Base-by-base conservation (phyloP, 2,888 invertebrate species). In the Idaea aversata region DNA sequence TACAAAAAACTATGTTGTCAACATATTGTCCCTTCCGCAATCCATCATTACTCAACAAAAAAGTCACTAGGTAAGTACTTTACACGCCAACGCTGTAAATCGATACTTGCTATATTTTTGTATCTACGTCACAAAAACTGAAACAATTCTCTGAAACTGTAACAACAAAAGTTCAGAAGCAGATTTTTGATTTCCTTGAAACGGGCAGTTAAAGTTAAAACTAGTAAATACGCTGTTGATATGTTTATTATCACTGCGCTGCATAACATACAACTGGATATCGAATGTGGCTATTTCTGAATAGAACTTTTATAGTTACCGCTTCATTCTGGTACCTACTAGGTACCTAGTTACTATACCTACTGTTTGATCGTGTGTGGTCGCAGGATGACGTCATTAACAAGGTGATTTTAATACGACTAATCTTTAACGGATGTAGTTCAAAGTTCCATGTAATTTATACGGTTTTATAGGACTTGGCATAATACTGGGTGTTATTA, bases 351-450 rank as follows among this genome's bases (percentile, higher is more conserved):
- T 47, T 47, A 47, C 25, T 25, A 25, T 25, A 25, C 47, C 47
- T 47, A 47, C 47, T 10, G 47, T 88, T 88, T 87, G 89, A 87
- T 88, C 90, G 89, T 85, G 91, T 88, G 91, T 90, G 91, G 91
- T 84, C 90, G 74, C 70, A 72, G 74, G 72, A 75, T 74, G 65
- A 63, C 71, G 70, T 70, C 77, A 75, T 77, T 77, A 77, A 79
- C 77, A 79, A 74, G 72, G 74, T 75, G 70, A 67, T 67, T 65
- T 69, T 73, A 69, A 72, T 76, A 70, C 73, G 75, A 25, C 25
- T 25, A 47, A 47, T 47, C 4, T 47, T 47, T 6, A 47, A 13
- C 47, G 47, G 47, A 47, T 47, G 47, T 47, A 47, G 47, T 47
- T 47, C 47, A 47, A 47, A 47, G 47, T 47, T 47, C 47, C 47